Percentiles rank a stretch among this genome's conserved stretches.
Conservation (phyloP, 2,888 invertebrate genomes). For the Polyploca ridens region DNA sequence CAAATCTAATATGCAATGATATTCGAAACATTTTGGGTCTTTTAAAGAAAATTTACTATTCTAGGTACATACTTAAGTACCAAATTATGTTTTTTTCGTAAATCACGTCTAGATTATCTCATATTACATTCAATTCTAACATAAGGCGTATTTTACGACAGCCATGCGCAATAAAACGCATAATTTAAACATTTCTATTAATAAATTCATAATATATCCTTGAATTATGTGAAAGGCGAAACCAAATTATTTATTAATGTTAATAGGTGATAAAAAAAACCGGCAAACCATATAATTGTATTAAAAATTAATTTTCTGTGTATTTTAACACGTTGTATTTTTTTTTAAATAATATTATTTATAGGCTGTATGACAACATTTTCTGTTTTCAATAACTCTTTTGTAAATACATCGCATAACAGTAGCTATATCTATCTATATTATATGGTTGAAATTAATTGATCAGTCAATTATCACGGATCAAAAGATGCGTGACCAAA, state of each 20-base stretch:
- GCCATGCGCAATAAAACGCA: neutral
- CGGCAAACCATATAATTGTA: constrained; percentile 1
- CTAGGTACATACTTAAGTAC: neutral
- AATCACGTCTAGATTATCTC: neutral
- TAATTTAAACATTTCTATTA: constrained; percentile 8
- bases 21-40: neutral
- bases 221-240: constrained; percentile 5
- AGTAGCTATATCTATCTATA: no score
- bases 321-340: neutral
- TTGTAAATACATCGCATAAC: no score
- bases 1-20: neutral
- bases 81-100: neutral
- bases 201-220: constrained; percentile 1
- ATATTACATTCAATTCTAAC: neutral
- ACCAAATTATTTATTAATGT: neutral
- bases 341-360: neutral
- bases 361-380: neutral
- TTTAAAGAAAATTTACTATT: neutral
- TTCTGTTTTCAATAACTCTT: no score
- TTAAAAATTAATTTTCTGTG: neutral
- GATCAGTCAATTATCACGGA: no score
- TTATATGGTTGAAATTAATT: no score
- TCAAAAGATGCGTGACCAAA: no score
- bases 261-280: constrained; percentile 6
- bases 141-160: constrained; percentile 5